phyloP scores from a whole-genome alignment of 2,113 vertebrate genomes.

The Strix uralensis region DNA sequence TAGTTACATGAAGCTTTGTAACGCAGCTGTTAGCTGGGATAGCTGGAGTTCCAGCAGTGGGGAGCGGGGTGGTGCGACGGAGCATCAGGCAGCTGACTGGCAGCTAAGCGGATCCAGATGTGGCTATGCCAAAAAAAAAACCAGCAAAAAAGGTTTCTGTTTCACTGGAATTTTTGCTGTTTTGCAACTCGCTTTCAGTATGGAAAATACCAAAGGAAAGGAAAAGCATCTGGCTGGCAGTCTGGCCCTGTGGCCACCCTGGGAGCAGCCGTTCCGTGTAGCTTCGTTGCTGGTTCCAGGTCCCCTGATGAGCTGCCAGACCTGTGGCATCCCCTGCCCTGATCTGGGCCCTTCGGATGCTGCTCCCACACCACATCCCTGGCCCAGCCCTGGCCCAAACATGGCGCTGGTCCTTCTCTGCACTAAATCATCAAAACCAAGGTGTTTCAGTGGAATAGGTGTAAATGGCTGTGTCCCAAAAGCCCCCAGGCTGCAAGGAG shows the following conservation, averaged over 20 bases:
- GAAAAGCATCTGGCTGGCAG: neutral
- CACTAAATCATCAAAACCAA: neutral
- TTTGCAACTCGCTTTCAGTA: neutral
- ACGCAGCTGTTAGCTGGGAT: neutral
- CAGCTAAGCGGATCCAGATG: neutral
- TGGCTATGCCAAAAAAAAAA: neutral
- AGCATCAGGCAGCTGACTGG: neutral
- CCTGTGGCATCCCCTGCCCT: neutral
- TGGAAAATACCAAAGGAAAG: neutral
- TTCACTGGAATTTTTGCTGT: neutral
- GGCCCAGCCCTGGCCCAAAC: too few relatives aligned
- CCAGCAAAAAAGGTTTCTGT: neutral
- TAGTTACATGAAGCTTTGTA: neutral
- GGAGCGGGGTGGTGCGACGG: neutral
- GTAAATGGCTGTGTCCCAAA: neutral
- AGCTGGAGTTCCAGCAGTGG: neutral
- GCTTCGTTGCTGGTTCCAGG: neutral
- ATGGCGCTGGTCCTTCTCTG: neutral
- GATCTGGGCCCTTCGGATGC: too few relatives aligned
- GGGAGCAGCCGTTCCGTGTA: fast-evolving
- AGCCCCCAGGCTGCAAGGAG: too few relatives aligned
- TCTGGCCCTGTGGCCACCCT: neutral
- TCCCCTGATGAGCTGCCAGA: neutral
- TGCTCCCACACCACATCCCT: neutral
- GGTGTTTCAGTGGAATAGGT: neutral